Evolutionary conservation across 2,113 vertebrate genomes (phyloP).

Genomic region (Petrocephalus microphthalmus): DNA sequence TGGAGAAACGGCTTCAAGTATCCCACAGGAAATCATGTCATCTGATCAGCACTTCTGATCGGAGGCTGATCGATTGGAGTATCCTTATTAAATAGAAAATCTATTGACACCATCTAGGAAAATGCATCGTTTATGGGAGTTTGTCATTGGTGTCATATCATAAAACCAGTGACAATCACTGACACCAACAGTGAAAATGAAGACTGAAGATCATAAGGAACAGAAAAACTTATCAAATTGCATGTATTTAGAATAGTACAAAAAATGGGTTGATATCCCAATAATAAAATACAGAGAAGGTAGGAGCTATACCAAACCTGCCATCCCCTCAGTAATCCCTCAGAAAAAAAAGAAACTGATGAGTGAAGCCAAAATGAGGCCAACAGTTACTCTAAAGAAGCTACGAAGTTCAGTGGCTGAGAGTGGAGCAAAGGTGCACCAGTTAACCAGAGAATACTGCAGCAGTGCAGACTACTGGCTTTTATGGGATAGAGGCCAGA

Average conservation of each 20-base stretch:
- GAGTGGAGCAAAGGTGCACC: background rate
- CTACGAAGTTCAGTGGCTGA: background rate
- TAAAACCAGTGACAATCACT: too few species aligned
- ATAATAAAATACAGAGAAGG: background rate
- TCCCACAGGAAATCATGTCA: too few species aligned
- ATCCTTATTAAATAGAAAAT: too few species aligned
- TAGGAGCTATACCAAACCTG: background rate
- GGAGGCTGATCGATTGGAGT: too few species aligned
- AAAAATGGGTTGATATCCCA: background rate
- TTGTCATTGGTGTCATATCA: background rate
- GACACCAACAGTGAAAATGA: background rate
- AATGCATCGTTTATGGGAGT: too few species aligned
- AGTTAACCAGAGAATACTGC: background rate
- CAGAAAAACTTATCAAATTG: background rate
- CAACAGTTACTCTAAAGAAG: background rate
- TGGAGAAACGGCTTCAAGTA: too few species aligned
- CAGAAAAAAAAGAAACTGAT: background rate
- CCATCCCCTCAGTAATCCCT: background rate
- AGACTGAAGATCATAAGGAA: background rate
- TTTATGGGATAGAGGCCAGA: background rate
- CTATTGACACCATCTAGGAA: too few species aligned
- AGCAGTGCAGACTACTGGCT: background rate
- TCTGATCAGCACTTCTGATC: too few species aligned
- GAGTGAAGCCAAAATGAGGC: background rate
- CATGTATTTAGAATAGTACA: background rate